Base-by-base conservation (phyloP, 2,888 invertebrate species). In the Elegia similella region DNA sequence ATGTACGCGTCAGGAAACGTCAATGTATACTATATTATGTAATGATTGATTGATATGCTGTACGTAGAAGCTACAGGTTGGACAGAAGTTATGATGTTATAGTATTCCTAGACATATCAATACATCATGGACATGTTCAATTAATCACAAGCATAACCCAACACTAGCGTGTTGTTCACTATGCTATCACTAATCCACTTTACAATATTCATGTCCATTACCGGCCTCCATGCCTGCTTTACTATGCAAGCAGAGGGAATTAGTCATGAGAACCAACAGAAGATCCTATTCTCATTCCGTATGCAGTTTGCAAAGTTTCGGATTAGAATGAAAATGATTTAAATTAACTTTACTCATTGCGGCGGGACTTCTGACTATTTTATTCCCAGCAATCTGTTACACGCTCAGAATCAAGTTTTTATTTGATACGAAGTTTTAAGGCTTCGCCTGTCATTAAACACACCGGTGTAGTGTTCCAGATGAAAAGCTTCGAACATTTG, bases 261-360 rank as follows among this genome's bases (percentile, higher is more conserved):
- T 64, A 60, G 59, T 68, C 56, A 73, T 71, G 66, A 69, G 60
- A 38, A 10, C 38, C 38, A 34, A 34, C 34, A 34, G 1, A 34
- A 34, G 34, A 34, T 47, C 42, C 13, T 55, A 46, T 23, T 61
- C 65, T 68, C 66, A 70, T 71, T 66, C 32, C 44, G 55, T 60
- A 70, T 71, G 71, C 71, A 66, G 62, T 69, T 73, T 69, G 65
- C 60, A 62, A 62, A 66, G 52, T 58, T 59, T 55, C 52, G 13
- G 53, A 60, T 62, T 55, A 56, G 54, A 47, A 48, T 43, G 50
- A 55, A 55, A 53, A 60, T 60, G 42, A 47, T 30, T 32, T 52
- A 46, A 62, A 57, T 61, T 60, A 44, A 55, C 52, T 43, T 59
- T 30, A 23, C 5, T 23, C 2, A 23, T 23, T 23, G 23, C 23